Evolutionary conservation across 2,113 vertebrate species (phyloP).

Genomic region (Chrysochloris asiatica): DNA sequence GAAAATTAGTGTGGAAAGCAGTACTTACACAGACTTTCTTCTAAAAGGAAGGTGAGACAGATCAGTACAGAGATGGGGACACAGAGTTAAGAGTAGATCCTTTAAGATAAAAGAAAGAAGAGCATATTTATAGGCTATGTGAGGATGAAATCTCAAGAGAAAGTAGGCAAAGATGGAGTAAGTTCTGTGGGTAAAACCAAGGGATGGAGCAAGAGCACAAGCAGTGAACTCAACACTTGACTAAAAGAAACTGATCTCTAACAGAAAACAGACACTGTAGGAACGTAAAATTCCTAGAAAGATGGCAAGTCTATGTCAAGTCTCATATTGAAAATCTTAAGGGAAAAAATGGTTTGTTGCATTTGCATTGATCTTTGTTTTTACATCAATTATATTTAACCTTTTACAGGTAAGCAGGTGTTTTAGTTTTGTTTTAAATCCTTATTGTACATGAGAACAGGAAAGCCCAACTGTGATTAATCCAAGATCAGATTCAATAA

Average conservation of each 20-base stretch:
- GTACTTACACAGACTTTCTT: background rate
- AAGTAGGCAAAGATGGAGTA: background rate
- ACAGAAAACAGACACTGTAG: background rate
- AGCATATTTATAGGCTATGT: background rate
- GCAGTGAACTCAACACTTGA: background rate
- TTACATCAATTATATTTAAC: constrained; percentile 28
- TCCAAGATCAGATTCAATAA: constrained; percentile 24
- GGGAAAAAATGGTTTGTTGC: background rate
- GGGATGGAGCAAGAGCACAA: background rate
- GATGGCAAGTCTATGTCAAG: background rate
- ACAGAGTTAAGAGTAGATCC: background rate
- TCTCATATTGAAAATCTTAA: background rate
- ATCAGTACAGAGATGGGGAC: background rate
- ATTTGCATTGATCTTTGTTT: background rate
- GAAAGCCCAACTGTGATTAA: background rate
- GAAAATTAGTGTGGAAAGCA: background rate
- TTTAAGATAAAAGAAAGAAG: background rate
- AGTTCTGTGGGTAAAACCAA: background rate
- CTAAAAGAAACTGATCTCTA: background rate
- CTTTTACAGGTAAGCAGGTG: background rate
- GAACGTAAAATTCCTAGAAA: background rate
- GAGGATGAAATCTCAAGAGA: background rate
- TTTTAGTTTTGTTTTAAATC: background rate
- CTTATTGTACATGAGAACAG: background rate
- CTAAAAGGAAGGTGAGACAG: background rate